Evolutionary conservation across 2,113 vertebrate genomes (phyloP), one percentile per base, ranked within the genome.

Genomic region (Microcebus jonahi): DNA sequence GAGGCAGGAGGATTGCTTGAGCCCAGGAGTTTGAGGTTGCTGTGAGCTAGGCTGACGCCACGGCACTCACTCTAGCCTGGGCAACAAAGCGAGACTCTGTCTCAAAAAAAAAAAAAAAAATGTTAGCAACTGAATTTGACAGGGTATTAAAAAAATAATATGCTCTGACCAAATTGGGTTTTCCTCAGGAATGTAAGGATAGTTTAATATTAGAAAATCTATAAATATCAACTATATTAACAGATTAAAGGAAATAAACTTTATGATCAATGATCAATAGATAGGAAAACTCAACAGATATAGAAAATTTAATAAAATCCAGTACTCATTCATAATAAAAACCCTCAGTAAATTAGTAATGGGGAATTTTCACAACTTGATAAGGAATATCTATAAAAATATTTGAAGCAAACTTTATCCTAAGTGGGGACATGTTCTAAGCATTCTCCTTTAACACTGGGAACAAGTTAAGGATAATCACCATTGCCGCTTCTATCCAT

Each of bases 131-230:
- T 21, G 67, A 48, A 45, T 81, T 59, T 82, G 59, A 48, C 14
- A 68, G 9, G 68, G 48, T 77, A 88, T 84, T 42, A 21, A 63
- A 88, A 94, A 39, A 34, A n/a, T 31, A 67, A 67, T 13, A 15
- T 70, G 23, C 39, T 36, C 65, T 57, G 36, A 93, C 10, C 34
- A 82, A 85, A 65, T 85, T 48, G 42, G 2, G 21, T 87, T 95
- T 85, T 76, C 70, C 48, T 87, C 23, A 70, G 45, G 21, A 75
- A 45, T 81, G 59, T 68, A 61, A 70, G 34, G 27, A 9, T 45
- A 71, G 15, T 61, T 84, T 88, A 75, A 88, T 84, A 65, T 85
- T 50, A 93, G 77, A 61, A 85, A 93, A 81, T 70, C 42, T 63
- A 76, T 34, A 71, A 53, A 70, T 53, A 83, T 36, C 77, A 85